Percentiles rank a stretch among this genome's conserved stretches.
Conservation (phyloP, 2,797 vertebrate species). For the Pteropus rufus region DNA sequence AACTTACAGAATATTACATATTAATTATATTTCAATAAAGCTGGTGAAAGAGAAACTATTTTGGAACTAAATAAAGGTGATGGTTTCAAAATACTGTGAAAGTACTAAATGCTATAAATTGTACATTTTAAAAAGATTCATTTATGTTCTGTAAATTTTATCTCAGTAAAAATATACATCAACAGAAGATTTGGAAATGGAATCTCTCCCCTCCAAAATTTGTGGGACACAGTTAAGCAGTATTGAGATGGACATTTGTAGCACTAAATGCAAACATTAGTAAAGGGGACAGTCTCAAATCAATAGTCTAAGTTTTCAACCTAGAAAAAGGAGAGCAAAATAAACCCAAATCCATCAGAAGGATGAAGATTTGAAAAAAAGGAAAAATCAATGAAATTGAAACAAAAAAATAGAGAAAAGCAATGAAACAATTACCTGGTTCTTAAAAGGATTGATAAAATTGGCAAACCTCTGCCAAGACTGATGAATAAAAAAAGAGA, state of each 20-base stretch:
- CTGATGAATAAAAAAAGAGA: background rate
- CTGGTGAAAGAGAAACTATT: background rate
- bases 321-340: background rate
- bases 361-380: background rate
- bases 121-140: background rate
- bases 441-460: background rate
- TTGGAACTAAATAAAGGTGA: background rate
- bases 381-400: background rate
- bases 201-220: background rate
- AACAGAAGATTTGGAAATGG: background rate
- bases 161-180: background rate
- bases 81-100: background rate
- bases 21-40: background rate
- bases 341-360: background rate
- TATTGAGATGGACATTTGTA: background rate
- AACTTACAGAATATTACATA: background rate
- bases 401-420: background rate
- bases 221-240: background rate
- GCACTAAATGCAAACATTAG: background rate
- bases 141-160: background rate
- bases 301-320: background rate
- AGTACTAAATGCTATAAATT: background rate
- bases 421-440: background rate
- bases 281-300: background rate
- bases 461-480: background rate